Evolutionary conservation across 2,113 vertebrate genomes (phyloP).

Genomic region (Aspidoscelis tigris): DNA sequence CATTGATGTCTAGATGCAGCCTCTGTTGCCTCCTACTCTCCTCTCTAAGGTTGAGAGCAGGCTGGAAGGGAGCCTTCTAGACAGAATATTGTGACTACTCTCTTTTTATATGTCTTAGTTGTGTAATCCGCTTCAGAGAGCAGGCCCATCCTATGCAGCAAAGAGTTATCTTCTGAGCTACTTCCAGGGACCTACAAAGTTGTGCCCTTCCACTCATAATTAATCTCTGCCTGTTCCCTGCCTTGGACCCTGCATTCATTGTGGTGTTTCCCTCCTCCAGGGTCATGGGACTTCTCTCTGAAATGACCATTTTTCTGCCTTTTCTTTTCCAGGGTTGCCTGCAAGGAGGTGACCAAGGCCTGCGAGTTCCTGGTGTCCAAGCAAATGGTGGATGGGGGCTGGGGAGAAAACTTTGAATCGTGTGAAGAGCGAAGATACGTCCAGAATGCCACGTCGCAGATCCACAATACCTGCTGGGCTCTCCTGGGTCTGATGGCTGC

Average conservation of each 20-base stretch:
- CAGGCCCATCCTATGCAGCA: too few relatives aligned
- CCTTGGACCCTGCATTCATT: not conserved
- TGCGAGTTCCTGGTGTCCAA: slow-evolving; percentile 88
- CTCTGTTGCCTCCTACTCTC: too few relatives aligned
- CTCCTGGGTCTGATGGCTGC: slow-evolving; percentile 92
- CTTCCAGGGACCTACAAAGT: not conserved
- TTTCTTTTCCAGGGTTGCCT: slow-evolving; percentile 71
- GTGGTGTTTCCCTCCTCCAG: too few relatives aligned
- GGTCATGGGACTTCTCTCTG: too few relatives aligned
- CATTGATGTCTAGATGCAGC: too few relatives aligned
- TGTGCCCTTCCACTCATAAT: not conserved
- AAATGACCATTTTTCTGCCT: not conserved
- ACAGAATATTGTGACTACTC: too few relatives aligned
- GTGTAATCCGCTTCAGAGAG: too few relatives aligned
- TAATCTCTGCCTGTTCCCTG: not conserved
- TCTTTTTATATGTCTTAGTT: too few relatives aligned
- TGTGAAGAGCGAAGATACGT: slow-evolving; percentile 86
- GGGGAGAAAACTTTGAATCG: slow-evolving; percentile 97
- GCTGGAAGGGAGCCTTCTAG: too few relatives aligned
- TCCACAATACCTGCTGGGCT: slow-evolving; percentile 96
- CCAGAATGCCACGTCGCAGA: slow-evolving; percentile 86
- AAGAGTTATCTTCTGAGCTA: too few relatives aligned
- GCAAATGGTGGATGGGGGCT: slow-evolving; percentile 94
- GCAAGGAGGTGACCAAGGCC: slow-evolving; percentile 82
- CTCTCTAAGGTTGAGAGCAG: too few relatives aligned